Percentiles rank a stretch among this genome's conserved stretches.
These are phyloP conservation scores for Hypomesus transpacificus DNA, from an alignment of 2,113 vertebrate genomes.

Conservation along the genomic window DNA sequence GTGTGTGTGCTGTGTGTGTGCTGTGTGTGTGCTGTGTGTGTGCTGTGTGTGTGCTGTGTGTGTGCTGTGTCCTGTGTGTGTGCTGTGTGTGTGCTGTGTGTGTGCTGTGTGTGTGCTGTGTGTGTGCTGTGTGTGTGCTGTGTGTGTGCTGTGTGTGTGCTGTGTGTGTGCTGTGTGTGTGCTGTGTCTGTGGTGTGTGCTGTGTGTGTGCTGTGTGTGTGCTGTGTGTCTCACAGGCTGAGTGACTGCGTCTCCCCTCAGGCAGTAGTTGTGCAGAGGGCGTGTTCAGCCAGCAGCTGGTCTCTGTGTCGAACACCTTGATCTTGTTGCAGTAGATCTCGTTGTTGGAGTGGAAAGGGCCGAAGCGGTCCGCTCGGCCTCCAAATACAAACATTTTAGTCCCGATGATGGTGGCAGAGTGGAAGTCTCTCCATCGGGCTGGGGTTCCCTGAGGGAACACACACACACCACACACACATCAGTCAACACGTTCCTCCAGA, in stretches of 20 bases:
- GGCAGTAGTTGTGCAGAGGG: slow-evolving; percentile 80
- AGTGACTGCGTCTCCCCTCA: slow-evolving; percentile 93
- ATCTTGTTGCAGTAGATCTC: slow-evolving; percentile 99
- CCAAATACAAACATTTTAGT: slow-evolving; percentile 96
- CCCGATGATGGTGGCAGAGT: slow-evolving; percentile 94
- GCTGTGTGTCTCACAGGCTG: slow-evolving; percentile 82
- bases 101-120: too few relatives aligned
- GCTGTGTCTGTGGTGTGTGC: too few relatives aligned
- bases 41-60: too few relatives aligned
- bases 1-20: neutral
- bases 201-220: too few relatives aligned
- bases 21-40: neutral
- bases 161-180: slow-evolving; percentile 1
- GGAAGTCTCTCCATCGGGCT: slow-evolving; percentile 96
- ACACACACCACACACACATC: neutral
- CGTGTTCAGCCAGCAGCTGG: slow-evolving; percentile 88
- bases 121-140: too few relatives aligned
- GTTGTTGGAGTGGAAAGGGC: slow-evolving; percentile 97
- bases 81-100: neutral
- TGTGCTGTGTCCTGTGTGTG: neutral
- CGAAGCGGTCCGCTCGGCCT: slow-evolving; percentile 92
- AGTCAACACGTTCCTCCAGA: too few relatives aligned
- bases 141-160: neutral
- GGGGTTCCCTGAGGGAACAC: slow-evolving; percentile 78
- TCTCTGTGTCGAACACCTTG: slow-evolving; percentile 91